These are phyloP conservation scores for Ruditapes philippinarum DNA, from an alignment of 1,140 invertebrate genomes.

Conservation along the genomic window DNA sequence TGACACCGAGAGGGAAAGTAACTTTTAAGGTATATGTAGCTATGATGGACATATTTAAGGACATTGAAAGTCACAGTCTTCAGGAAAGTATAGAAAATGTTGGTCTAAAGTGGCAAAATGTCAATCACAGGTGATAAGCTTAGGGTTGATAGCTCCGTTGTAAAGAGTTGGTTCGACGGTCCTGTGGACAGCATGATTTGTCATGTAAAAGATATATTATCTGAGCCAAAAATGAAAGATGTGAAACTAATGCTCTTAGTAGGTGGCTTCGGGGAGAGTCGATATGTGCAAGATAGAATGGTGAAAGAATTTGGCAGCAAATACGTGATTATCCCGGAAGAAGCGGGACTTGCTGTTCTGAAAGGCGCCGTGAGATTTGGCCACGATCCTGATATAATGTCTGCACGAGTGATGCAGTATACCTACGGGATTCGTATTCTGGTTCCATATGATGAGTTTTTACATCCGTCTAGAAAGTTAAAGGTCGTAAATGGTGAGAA, in stretches of 20 bases:
- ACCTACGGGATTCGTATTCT: conserved; percentile 41
- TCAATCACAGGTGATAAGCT: neutral
- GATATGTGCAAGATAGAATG: conserved; percentile 17
- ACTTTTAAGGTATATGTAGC: neutral
- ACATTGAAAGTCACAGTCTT: neutral
- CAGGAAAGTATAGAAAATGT: neutral
- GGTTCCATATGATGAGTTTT: neutral
- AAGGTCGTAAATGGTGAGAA: neutral
- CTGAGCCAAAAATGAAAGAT: neutral
- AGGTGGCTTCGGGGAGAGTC: conserved; percentile 53
- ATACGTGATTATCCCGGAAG: conserved; percentile 3
- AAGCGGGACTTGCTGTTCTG: conserved; percentile 25
- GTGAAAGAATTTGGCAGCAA: neutral
- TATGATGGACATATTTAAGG: neutral
- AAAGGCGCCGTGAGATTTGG: conserved; percentile 57
- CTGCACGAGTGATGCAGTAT: conserved; percentile 33
- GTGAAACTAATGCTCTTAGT: conserved; percentile 18
- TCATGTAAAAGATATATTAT: neutral
- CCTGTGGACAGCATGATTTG: neutral
- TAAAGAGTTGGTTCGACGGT: conserved; percentile 19
- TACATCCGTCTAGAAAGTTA: neutral
- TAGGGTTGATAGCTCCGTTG: conserved; percentile 15
- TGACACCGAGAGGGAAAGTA: neutral
- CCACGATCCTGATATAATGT: conserved; percentile 2
- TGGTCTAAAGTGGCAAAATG: neutral